Percentiles rank a stretch among this genome's conserved stretches.
These are phyloP conservation scores for Helicolenus hilgendorfi DNA, from an alignment of 2,797 vertebrate species.

Conservation along the genomic window DNA sequence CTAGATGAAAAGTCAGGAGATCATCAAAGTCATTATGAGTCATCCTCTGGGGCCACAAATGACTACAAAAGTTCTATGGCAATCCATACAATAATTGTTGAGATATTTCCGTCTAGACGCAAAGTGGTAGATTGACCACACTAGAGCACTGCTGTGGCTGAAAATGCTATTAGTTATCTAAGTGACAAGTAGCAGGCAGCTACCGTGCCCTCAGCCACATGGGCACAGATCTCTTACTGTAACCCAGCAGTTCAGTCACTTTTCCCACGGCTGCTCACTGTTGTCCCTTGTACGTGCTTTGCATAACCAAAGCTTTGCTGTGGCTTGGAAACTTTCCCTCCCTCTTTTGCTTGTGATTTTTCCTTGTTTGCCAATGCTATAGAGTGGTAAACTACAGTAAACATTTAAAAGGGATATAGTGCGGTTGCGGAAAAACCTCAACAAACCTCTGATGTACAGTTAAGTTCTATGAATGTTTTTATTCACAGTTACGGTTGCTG, in stretches of 20 bases:
- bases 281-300: slow-evolving; percentile 67
- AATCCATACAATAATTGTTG: not conserved
- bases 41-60: not conserved
- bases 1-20: not conserved
- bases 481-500: slow-evolving; percentile 91
- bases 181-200: slow-evolving; percentile 19
- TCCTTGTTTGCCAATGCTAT: slow-evolving; percentile 78
- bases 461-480: slow-evolving; percentile 86
- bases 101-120: not conserved
- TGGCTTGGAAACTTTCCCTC: slow-evolving; percentile 76
- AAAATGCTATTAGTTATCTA: not conserved
- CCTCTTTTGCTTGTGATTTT: slow-evolving; percentile 73
- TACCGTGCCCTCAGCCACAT: not conserved
- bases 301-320: slow-evolving; percentile 76
- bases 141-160: not conserved
- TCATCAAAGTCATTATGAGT: not conserved
- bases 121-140: not conserved
- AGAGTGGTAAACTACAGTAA: slow-evolving; percentile 89
- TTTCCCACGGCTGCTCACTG: slow-evolving; percentile 84
- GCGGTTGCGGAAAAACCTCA: slow-evolving; percentile 84
- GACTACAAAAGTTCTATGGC: not conserved
- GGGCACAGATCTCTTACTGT: slow-evolving; percentile 33
- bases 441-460: slow-evolving; percentile 89
- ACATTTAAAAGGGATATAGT: slow-evolving; percentile 89
- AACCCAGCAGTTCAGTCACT: slow-evolving; percentile 46